Evolutionary conservation across 2,113 vertebrate species (phyloP), one percentile per base, ranked within the genome.

Genomic region (Herpetotheres cachinnans): DNA sequence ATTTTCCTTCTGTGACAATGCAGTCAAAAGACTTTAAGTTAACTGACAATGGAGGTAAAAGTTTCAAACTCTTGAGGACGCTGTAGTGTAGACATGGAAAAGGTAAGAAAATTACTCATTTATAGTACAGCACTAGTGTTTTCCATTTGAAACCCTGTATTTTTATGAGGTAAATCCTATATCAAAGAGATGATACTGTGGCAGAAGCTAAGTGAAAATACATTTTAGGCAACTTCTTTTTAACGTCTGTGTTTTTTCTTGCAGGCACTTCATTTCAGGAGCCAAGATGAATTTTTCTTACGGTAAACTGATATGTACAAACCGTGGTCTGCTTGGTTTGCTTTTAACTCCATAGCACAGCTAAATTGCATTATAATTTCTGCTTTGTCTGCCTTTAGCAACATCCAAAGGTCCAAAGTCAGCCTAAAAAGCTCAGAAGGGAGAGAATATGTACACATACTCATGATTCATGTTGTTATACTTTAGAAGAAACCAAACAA

Each of bases 361-460:
- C 34, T 90, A 91, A 91, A 55, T 32, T 54, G 18, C n/a, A 74
- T 36, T 26, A 38, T n/a, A 52, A 88, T 52, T 42, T 86, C 25
- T 69, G 38, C 8, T 54, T 73, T 89, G 15, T 67, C 13, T 79
- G 16, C 30, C 34, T 78, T 79, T 46, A 91, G 18, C 80, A 95
- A 89, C 47, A 91, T 66, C 46, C 50, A 34, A 74, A 96, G 24
- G 44, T 66, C 74, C 36, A 90, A 91, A 79, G 46, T 47, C 62
- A 81, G 29, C 30, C 70, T 82, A 85, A 82, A 97, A 94, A 82
- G 46, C 71, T 92, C 42, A 97, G 83, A 90, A 94, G 24, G 16
- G 36, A 86, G 50, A 94, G 79, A 56, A 89, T 66, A 67, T 18
- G 17, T 11, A 70, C 47, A 82, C 14, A n/a, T 49, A 82, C 12